These are phyloP conservation scores for Paracyclopina nana DNA, from an alignment of 1,140 invertebrate species.

Conservation along the genomic window DNA sequence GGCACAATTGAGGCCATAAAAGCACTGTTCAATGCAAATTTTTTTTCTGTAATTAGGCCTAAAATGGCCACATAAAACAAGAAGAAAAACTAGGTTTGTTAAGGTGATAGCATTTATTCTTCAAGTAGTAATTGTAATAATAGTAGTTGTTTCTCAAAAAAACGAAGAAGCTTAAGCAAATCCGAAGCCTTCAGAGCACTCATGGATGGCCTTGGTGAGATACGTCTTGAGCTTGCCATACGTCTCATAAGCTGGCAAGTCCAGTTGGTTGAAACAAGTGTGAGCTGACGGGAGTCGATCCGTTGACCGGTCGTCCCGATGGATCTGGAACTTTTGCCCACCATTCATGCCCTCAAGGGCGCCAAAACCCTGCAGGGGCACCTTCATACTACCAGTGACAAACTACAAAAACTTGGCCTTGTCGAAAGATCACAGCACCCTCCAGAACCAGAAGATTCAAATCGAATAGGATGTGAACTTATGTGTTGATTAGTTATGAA, in stretches of 20 bases:
- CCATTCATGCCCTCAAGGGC: conserved; percentile 88
- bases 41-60: not conserved
- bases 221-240: conserved; percentile 73
- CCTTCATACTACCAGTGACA: conserved; percentile 83
- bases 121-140: too few relatives aligned
- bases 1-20: not conserved
- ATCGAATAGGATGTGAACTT: too few relatives aligned
- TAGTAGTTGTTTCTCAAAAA: too few relatives aligned
- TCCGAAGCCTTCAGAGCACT: conserved; percentile 86
- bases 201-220: conserved; percentile 72
- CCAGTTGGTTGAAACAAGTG: conserved; percentile 87
- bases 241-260: conserved; percentile 79
- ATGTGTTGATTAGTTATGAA: too few relatives aligned
- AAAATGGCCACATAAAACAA: too few relatives aligned
- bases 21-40: not conserved
- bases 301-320: conserved; percentile 76
- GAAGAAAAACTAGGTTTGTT: too few relatives aligned
- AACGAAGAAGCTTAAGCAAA: too few relatives aligned
- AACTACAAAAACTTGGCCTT: conserved; percentile 84
- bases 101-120: too few relatives aligned
- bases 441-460: not conserved
- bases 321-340: conserved; percentile 84
- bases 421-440: conserved; percentile 9
- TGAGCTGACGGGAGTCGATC: conserved; percentile 78
- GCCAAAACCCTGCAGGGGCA: conserved; percentile 79